phyloP scores from a whole-genome alignment of 2,888 invertebrate species.

The Eretmocerus hayati region DNA sequence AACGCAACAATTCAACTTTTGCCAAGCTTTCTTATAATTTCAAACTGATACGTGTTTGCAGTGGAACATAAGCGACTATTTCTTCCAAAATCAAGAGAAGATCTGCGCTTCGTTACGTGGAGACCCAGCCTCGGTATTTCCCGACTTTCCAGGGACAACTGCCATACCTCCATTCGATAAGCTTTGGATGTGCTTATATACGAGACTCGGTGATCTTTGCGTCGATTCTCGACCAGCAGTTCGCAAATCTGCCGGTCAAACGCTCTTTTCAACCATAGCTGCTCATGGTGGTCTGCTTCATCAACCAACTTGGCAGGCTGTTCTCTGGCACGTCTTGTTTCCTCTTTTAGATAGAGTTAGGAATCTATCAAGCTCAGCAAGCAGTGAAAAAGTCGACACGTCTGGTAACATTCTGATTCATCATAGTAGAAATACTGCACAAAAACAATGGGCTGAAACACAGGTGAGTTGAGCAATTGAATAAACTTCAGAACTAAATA shows the following conservation, averaged over 20 bases:
- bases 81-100: constrained; percentile 90
- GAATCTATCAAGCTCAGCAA: constrained; percentile 62
- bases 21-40: no score
- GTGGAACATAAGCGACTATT: constrained; percentile 99
- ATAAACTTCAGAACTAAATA: no score
- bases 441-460: constrained; percentile 99
- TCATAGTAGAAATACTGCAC: constrained; percentile 96
- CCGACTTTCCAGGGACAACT: constrained; percentile 75
- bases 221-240: constrained; percentile 94
- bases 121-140: constrained; percentile 66
- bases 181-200: constrained; percentile 93
- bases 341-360: constrained; percentile 90
- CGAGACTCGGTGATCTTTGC: constrained; percentile 80
- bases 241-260: constrained; percentile 94
- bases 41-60: no score
- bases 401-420: constrained; percentile 94
- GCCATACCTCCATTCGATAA: constrained; percentile 86
- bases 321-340: constrained; percentile 92
- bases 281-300: constrained; percentile 88
- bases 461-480: constrained; percentile 55
- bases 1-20: background rate
- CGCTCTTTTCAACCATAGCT: constrained; percentile 93
- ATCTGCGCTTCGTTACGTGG: constrained; percentile 65
- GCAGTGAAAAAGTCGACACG: constrained; percentile 76
- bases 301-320: constrained; percentile 86